Evolutionary conservation across 2,113 vertebrate species (phyloP), one percentile per base, ranked within the genome.

Genomic region (Oreochromis niloticus): DNA sequence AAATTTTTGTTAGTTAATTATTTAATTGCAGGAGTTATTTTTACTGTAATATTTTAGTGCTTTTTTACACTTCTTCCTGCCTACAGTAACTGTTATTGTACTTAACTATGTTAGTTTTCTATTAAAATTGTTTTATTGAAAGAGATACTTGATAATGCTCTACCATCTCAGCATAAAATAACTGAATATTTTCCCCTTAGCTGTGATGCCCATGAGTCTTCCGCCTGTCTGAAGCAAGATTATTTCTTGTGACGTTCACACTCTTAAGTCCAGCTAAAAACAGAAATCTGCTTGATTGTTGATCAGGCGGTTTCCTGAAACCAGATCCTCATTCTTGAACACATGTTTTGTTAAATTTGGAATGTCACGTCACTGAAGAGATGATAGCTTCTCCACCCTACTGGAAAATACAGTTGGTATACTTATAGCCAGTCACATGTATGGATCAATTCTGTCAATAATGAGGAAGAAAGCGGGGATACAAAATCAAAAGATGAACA

Each of bases 291-390:
- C 9, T 48, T 75, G 24, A 75, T 30, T 48, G 14, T 30, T 48
- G 41, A 48, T 19, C 71, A 50, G 22, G 43, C 30, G 14, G 43
- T 30, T 50, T 75, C 6, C 24, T 75, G 71, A 75, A 75, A 75
- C 43, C 43, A 75, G 71, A 50, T 0, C 24, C 24, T 75, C 16
- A 75, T 48, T 75, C 24, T 30, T 75, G 71, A 48, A 48, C 8
- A 30, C 9, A 0, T 3, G 14, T 17, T 75, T 6, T 75, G 71
- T 32, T 75, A 75, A 48, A 32, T 75, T 75, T 75, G 43, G 9
- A 48, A 30, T 0, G 0, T 19, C 14, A 46, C 6, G 0, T 19
- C 43, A 19, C 71, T 75, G 24, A 46, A 73, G 4, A 46, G 41
- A 50, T 75, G 71, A 75, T 75, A 2, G 24, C 0, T 50, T 75